Conservation (phyloP, 64 coral and sea anemone species). For the Porites australiensis region DNA sequence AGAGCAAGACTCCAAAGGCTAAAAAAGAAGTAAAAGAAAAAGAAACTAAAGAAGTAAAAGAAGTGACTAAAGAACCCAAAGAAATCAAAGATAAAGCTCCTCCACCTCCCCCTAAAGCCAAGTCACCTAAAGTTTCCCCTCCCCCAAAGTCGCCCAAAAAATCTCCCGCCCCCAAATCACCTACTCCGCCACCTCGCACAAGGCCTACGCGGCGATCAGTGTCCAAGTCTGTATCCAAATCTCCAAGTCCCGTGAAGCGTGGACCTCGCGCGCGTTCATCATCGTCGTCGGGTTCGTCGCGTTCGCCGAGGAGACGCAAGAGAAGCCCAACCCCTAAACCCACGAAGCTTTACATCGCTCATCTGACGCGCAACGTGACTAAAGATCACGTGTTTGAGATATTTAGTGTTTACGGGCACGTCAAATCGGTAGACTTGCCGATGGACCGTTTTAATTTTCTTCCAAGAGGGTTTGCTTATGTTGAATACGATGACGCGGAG, state of each 20-base stretch:
- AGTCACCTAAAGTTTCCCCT: conserved; percentile 62
- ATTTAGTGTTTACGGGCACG: conserved; percentile 95
- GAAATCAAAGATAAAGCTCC: conserved; percentile 87
- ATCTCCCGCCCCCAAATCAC: conserved; percentile 45
- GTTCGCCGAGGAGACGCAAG: conserved; percentile 86
- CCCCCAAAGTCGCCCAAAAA: conserved; percentile 48
- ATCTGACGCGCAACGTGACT: conserved; percentile 92
- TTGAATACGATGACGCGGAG: conserved; percentile 90
- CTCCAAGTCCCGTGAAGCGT: conserved; percentile 64
- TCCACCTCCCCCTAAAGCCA: conserved; percentile 71
- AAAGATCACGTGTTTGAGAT: conserved; percentile 98
- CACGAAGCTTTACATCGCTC: conserved; percentile 83
- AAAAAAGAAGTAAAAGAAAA: conserved; percentile 89
- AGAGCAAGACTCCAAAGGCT: conserved; percentile 26
- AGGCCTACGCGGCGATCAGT: conserved; percentile 67
- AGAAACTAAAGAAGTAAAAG: conserved; percentile 84
- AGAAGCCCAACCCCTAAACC: conserved; percentile 91
- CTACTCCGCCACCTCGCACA: conserved; percentile 61
- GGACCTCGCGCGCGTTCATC: conserved; percentile 75
- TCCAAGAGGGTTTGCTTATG: conserved; percentile 94
- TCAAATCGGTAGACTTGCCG: conserved; percentile 93
- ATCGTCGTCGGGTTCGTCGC: conserved; percentile 74
- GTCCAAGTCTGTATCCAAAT: conserved; percentile 77
- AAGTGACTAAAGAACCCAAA: conserved; percentile 74
- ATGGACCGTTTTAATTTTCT: conserved; percentile 88